Conservation (phyloP, 2,888 invertebrate species). For the Zygaena filipendulae region DNA sequence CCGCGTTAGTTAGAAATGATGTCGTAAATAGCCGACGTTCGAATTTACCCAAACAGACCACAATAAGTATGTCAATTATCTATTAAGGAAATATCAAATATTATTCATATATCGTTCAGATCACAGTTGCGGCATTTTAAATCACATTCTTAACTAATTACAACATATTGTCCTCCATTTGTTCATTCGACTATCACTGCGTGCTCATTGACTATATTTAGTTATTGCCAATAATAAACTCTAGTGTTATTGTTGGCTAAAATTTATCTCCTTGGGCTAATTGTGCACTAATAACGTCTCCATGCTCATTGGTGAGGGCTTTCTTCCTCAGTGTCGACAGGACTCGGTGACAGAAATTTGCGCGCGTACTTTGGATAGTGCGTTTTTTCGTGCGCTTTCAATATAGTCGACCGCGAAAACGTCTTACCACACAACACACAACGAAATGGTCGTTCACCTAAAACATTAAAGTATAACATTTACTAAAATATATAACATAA, state of each 20-base stretch:
- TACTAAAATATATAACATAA: background rate
- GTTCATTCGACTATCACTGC: constrained; percentile 50
- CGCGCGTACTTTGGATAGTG: constrained; percentile 93
- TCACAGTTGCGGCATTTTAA: constrained; percentile 70
- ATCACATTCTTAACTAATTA: constrained; percentile 68
- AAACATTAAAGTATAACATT: constrained; percentile 13
- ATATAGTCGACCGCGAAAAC: constrained; percentile 89
- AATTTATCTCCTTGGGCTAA: constrained; percentile 14
- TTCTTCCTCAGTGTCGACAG: constrained; percentile 85
- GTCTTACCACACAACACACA: constrained; percentile 91
- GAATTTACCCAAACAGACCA: no score
- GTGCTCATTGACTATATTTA: constrained; percentile 47
- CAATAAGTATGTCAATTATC: constrained; percentile 63
- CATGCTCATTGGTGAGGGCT: constrained; percentile 75
- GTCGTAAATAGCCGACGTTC: no score
- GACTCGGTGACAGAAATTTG: constrained; percentile 89
- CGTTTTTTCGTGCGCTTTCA: constrained; percentile 93
- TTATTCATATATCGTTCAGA: constrained; percentile 70
- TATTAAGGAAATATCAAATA: constrained; percentile 69
- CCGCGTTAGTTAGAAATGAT: no score
- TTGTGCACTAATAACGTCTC: constrained; percentile 29
- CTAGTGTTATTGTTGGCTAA: no score
- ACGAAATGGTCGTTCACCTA: constrained; percentile 88
- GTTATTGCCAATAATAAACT: constrained; percentile 23
- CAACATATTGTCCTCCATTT: constrained; percentile 63